Evolutionary conservation across 1,140 invertebrate species (phyloP), one percentile per base, ranked within the genome.

Genomic region (Pseudomyrmex concolor): DNA sequence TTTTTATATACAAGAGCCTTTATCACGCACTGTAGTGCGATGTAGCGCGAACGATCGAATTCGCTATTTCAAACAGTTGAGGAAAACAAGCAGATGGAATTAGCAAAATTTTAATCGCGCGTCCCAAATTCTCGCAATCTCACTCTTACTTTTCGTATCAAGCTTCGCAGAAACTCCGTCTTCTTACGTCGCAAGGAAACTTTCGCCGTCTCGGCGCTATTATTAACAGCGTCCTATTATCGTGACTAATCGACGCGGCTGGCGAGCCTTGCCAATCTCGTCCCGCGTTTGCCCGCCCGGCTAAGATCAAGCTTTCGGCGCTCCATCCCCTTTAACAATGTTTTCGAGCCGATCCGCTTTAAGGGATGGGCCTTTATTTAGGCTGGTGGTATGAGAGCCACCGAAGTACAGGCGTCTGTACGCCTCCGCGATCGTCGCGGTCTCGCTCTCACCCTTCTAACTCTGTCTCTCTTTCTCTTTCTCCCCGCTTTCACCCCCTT

Each of bases 281-380:
- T 25, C 57, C 25, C 5, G 34, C 34, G 34, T 34, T 5, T 5
- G 34, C 34, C 5, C 13, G 51, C 43, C 2, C 34, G 43, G 3
- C 15, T 15, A 25, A 25, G 66, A 50, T 22, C n/a, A 48, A 34
- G 5, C 51, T 80, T 80, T 80, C 19, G 66, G 76, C 54, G 83
- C 82, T 55, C 78, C 84, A 93, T 93, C 92, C 91, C 90, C 93
- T 94, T 94, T 94, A 94, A 94, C 91, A 91, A 90, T 94, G 92
- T 94, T 94, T 94, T 94, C 92, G 89, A 91, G 89, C 72, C 78
- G 86, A 87, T 94, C 93, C 84, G 88, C 93, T 94, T 94, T 94
- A 94, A 94, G 91, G 90, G 88, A 91, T 89, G 90, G 89, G 92
- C 91, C 91, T 94, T 91, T 94, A 93, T 93, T 93, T 94, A 94